Base-by-base conservation (phyloP, 2,888 invertebrate genomes). In the Troilus luridus region DNA sequence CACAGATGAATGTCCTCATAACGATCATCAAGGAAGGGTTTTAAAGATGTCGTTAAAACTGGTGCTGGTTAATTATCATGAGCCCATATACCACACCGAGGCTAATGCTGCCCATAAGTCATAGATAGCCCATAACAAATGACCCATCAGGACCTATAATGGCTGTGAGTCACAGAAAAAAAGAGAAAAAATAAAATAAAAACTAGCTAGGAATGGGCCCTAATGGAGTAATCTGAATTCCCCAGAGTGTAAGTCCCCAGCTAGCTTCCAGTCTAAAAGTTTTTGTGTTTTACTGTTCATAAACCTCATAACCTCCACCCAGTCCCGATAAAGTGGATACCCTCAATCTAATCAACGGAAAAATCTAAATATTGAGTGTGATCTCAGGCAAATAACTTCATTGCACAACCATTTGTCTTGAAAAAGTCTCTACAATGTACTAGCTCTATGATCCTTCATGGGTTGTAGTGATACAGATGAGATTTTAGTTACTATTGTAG, bases 31-130 rank as follows among this genome's bases (percentile, higher is more conserved):
- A 77, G 72, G 19, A 77, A 67, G 11, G 67, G 72, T 77, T n/a
- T n/a, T 77, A 77, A 41, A 41, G 27, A 27, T 17, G 72, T 77
- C 41, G 27, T 77, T 77, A 77, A 77, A 77, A 17, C 41, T 77
- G 27, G 72, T 77, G 27, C 72, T 77, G 19, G 72, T 77, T 77
- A 77, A 77, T 27, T 77, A 77, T 77, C 41, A 77, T 77, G 72
- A 77, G 27, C 8, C 72, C 72, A 77, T 77, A 77, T 41, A 77
- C 27, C 72, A 41, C 72, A 77, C 19, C 72, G 41, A 27, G 9
- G 17, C 72, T 77, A 77, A 77, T 77, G 72, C 72, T 41, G 24
- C 17, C 72, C 72, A 77, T 77, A 77, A 77, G 17, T 77, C 72
- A 77, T 41, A 77, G 72, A 77, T 77, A 77, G 41, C 72, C 72